These are phyloP conservation scores for Lepus americanus DNA, from an alignment of 2,113 vertebrate species.

Conservation along the genomic window DNA sequence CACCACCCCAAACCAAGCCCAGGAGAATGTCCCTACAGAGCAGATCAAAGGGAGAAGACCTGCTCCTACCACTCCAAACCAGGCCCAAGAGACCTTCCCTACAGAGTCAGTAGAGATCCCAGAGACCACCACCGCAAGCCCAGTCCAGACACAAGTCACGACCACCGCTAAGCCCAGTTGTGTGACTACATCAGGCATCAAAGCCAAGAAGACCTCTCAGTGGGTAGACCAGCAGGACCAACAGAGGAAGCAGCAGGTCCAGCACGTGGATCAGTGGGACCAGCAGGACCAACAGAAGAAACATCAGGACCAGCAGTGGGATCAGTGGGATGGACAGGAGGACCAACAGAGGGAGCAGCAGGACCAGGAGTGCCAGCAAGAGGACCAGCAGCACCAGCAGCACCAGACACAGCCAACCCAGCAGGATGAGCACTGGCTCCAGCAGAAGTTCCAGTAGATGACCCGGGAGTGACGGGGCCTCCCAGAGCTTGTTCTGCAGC, in stretches of 20 bases:
- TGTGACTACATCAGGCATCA: background rate
- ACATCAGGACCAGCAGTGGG: too few relatives aligned
- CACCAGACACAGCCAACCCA: background rate
- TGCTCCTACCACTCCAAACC: background rate
- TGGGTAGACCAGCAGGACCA: slow-evolving; percentile 86
- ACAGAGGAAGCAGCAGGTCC: background rate
- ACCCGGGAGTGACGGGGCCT: slow-evolving; percentile 88
- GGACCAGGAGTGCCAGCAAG: slow-evolving; percentile 35
- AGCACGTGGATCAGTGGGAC: too few relatives aligned
- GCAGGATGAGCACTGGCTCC: too few relatives aligned
- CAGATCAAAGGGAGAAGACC: background rate
- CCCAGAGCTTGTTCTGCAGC: slow-evolving; percentile 89
- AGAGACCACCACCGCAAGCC: background rate
- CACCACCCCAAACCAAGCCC: background rate
- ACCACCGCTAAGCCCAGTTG: background rate
- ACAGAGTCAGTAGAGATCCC: too few relatives aligned
- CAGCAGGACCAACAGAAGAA: too few relatives aligned
- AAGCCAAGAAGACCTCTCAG: background rate
- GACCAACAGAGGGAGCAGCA: background rate
- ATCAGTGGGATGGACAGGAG: too few relatives aligned
- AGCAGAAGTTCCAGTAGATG: slow-evolving; percentile 62
- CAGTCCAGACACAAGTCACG: slow-evolving; percentile 9
- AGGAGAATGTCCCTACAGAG: background rate
- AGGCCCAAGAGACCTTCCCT: too few relatives aligned
- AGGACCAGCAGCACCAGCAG: slow-evolving; percentile 90